Base-by-base conservation (phyloP, 2,797 vertebrate species). In the Adrianichthys oophorus region DNA sequence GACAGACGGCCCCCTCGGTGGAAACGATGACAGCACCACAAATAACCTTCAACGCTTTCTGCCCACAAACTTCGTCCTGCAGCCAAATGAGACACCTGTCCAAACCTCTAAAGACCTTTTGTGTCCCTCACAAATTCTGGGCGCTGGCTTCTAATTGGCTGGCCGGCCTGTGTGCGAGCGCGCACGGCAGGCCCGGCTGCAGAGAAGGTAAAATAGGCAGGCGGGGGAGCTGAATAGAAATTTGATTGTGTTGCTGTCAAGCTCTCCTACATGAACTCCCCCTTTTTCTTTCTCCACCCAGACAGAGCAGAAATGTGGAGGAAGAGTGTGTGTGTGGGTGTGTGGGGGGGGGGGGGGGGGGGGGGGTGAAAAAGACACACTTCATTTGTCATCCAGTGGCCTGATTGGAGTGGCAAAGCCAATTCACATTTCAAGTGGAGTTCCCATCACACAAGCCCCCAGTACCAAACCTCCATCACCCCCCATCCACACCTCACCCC, bases 161-260 rank as follows among this genome's bases (percentile, higher is more conserved):
- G 71, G 72, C 70, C 50, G 41, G 80, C 48, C 64, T 70, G 78
- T 59, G 79, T 77, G 84, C 74, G 59, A 63, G 80, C 52, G 74
- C 74, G 76, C 72, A 74, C 51, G 76, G 71, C 69, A 59, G 71
- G 70, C 70, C 58, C 64, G 75, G 73, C 64, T 68, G 77, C 65
- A 48, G 93, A 91, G 93, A 94, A 95, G 96, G 95, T 95, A 95
- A 95, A 96, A 96, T 93, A 95, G 95, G 95, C 82, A 72, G 77
- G 91, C 92, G 92, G 95, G 92, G 95, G 92, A 91, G 92, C 93
- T 98, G 96, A 97, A 98, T 97, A 94, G 96, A 94, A 95, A 95
- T 95, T 94, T 98, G 97, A 98, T 98, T 98, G 96, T 98, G 94
- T 94, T 95, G 95, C 96, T 98, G 97, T 98, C 97, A 98, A 96